Conservation (phyloP, 30 jellyfish, hydroid and myxozoan genomes). For the Aurelia aurita complex sp. Pacific region DNA sequence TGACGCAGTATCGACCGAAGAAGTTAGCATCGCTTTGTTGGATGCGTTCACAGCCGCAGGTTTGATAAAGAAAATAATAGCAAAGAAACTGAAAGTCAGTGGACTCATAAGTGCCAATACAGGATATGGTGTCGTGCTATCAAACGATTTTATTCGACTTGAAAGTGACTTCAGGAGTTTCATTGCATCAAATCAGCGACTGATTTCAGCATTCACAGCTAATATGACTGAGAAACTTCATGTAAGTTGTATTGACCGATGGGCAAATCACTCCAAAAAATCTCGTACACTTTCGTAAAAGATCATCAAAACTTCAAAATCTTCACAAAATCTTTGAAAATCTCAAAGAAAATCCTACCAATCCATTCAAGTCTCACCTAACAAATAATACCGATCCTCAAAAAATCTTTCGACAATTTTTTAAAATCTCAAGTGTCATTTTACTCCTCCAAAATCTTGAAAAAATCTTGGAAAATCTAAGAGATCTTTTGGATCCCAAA, state of each 20-base stretch:
- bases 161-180: slow-evolving; percentile 58
- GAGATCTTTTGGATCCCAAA: no score
- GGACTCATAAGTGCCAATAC: slow-evolving; percentile 40
- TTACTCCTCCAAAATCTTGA: no score
- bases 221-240: slow-evolving; percentile 36
- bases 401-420: no score
- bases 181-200: slow-evolving; percentile 41
- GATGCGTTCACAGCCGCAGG: slow-evolving; percentile 59
- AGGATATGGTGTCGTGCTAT: slow-evolving; percentile 58
- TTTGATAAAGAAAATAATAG: neutral
- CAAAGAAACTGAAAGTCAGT: slow-evolving; percentile 26
- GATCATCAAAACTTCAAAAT: no score
- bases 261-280: no score
- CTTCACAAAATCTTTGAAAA: no score
- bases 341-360: no score
- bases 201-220: slow-evolving; percentile 30
- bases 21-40: slow-evolving; percentile 39
- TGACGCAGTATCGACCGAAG: slow-evolving; percentile 30
- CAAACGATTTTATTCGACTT: slow-evolving; percentile 50
- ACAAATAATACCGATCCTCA: no score
- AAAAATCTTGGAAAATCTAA: no score
- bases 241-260: neutral
- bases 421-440: no score
- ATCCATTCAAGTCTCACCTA: no score
- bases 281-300: no score